Percentiles rank a stretch among this genome's conserved stretches.
Conservation (phyloP, 2,113 vertebrate species). For the Cyrtonyx montezumae region DNA sequence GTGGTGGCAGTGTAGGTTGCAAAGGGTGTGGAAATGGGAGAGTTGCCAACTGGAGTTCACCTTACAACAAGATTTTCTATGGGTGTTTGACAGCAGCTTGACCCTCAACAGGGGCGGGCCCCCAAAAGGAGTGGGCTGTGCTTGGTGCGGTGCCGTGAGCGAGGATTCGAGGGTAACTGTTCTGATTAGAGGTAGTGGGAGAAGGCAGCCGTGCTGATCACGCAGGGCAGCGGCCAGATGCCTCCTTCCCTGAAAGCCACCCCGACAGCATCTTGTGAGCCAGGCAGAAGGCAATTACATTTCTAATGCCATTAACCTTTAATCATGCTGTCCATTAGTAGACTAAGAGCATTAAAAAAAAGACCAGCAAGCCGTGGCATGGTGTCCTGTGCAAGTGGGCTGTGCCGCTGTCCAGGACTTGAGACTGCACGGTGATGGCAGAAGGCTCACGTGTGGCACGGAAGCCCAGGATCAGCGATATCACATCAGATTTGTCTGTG, state of each 20-base stretch:
- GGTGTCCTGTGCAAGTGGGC: background rate
- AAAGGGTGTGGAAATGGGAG: background rate
- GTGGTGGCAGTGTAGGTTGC: background rate
- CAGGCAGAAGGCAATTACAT: background rate
- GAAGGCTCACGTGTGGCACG: background rate
- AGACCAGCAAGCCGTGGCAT: background rate
- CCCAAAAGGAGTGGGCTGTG: background rate
- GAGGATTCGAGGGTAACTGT: background rate
- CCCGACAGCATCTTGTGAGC: background rate
- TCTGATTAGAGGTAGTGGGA: background rate
- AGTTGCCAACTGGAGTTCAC: background rate
- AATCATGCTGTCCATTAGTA: background rate
- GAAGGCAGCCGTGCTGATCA: background rate
- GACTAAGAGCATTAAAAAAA: background rate
- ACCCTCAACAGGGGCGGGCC: too few relatives aligned
- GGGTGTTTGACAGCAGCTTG: accelerated
- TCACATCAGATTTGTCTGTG: background rate
- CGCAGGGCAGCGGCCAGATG: accelerated
- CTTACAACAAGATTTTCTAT: background rate
- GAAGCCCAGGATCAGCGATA: background rate
- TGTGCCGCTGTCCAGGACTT: background rate
- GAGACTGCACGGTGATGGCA: background rate
- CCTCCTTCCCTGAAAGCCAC: background rate
- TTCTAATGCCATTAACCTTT: slow-evolving; percentile 43
- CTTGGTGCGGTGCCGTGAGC: accelerated